Conservation (phyloP, 2,888 invertebrate species). For the Coremacera marginata region DNA sequence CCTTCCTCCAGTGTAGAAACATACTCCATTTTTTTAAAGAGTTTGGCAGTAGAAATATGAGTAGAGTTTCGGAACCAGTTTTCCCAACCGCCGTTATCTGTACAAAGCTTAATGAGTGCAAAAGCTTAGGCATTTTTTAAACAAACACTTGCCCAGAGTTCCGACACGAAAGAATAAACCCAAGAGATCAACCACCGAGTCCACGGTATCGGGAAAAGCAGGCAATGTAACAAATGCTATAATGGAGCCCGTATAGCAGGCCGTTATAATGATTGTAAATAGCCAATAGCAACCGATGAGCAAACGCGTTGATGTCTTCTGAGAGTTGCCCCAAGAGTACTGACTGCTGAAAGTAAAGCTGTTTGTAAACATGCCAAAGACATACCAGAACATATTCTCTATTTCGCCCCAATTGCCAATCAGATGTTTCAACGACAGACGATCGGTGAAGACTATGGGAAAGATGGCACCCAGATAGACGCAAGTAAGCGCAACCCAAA, state of each 20-base stretch:
- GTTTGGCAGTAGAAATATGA: slow-evolving; percentile 74
- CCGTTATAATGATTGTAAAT: slow-evolving; percentile 87
- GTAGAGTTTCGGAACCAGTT: slow-evolving; percentile 79
- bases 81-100: slow-evolving; percentile 83
- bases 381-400: slow-evolving; percentile 90
- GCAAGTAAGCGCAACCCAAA: slow-evolving; percentile 80
- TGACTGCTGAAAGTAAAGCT: slow-evolving; percentile 79
- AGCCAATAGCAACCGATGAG: slow-evolving; percentile 85
- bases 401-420: slow-evolving; percentile 79
- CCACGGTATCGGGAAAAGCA: slow-evolving; percentile 80
- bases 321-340: slow-evolving; percentile 79
- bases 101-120: not conserved
- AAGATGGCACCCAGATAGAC: slow-evolving; percentile 81
- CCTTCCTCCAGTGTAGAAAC: slow-evolving; percentile 78
- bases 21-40: slow-evolving; percentile 77
- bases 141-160: slow-evolving; percentile 73
- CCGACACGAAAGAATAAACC: slow-evolving; percentile 79
- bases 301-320: slow-evolving; percentile 78
- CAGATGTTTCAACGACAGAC: slow-evolving; percentile 76
- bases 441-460: slow-evolving; percentile 81
- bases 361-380: slow-evolving; percentile 87
- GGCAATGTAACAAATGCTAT: slow-evolving; percentile 87
- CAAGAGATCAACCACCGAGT: slow-evolving; percentile 77
- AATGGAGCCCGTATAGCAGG: slow-evolving; percentile 86
- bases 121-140: not conserved